phyloP scores from a whole-genome alignment of 2,888 invertebrate genomes.

The Crocallis elinguaria region DNA sequence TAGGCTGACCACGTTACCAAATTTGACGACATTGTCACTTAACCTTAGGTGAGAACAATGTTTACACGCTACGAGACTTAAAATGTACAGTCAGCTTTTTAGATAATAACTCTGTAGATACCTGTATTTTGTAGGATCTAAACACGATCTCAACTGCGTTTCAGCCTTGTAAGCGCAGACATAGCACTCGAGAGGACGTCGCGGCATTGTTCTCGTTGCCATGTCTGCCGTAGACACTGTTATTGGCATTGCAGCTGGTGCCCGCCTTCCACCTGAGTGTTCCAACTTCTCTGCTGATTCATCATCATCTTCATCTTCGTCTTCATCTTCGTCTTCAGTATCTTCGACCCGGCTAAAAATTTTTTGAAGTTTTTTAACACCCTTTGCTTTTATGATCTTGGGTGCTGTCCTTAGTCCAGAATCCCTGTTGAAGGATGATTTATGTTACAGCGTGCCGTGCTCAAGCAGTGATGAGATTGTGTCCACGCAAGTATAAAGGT shows the following conservation, averaged over 20 bases:
- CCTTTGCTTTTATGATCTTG: too few species aligned
- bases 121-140: slow-evolving; percentile 76
- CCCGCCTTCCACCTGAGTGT: slow-evolving; percentile 36
- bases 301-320: slow-evolving; percentile 63
- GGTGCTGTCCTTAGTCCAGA: too few species aligned
- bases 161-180: slow-evolving; percentile 73
- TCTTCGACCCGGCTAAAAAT: slow-evolving; percentile 42
- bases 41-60: too few species aligned
- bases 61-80: too few species aligned
- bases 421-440: too few species aligned
- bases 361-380: slow-evolving; percentile 16
- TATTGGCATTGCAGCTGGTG: slow-evolving; percentile 35
- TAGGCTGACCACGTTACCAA: too few species aligned
- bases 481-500: too few species aligned
- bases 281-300: slow-evolving; percentile 42
- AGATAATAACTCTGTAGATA: too few species aligned
- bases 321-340: slow-evolving; percentile 56
- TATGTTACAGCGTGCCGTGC: too few species aligned
- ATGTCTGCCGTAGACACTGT: slow-evolving; percentile 42
- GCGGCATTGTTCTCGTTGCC: slow-evolving; percentile 56
- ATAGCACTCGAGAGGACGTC: slow-evolving; percentile 70
- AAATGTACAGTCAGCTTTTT: too few species aligned
- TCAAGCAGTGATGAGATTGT: too few species aligned
- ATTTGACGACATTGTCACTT: too few species aligned
- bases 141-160: slow-evolving; percentile 62